Base-by-base conservation (phyloP, 2,888 invertebrate genomes). In the Pardosa pseudoannulata region DNA sequence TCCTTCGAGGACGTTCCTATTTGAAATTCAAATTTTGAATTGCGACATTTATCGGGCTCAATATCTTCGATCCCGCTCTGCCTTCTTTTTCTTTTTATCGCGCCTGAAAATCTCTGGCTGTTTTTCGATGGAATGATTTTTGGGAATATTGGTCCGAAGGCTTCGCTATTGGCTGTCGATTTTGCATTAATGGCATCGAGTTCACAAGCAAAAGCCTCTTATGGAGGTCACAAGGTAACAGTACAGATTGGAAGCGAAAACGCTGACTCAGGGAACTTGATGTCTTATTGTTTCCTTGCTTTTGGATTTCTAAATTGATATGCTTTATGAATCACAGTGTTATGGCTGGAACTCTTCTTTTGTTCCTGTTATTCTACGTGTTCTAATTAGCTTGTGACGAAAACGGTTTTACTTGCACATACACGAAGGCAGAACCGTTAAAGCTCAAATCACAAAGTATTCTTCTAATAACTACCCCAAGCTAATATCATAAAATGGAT, bases 241-340 rank as follows among this genome's bases (percentile, higher is more conserved):
- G 82, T 82, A 82, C 64, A 41, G 62, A 19, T 13, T 31, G 46
- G 39, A 28, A 32, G 41, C 23, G 68, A 76, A 82, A 75, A 13
- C 67, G 83, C 83, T 83, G 83, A 83, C 64, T 83, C 83, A 83
- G 78, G 72, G 28, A 76, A 82, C 65, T 76, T 82, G 82, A 78
- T 83, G 78, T 83, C 67, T 64, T 67, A 83, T 83, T 83, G 83
- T 83, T 78, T 72, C 67, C 29, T 31, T 36, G 27, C 19, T 9
- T 32, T 73, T 36, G 64, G 73, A 67, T 73, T 73, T 80, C 39
- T 68, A 81, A 81, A 81, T 81, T 81, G 75, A 68, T 68, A 32
- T 81, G 67, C 65, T 68, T 67, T 81, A 73, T 72, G 80, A 80
- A 41, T 79, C 71, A 29, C 46, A 56, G 65, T 50, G 31, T 67